Conservation (phyloP, 2,797 vertebrate genomes). For the Syndactyla subalaris region DNA sequence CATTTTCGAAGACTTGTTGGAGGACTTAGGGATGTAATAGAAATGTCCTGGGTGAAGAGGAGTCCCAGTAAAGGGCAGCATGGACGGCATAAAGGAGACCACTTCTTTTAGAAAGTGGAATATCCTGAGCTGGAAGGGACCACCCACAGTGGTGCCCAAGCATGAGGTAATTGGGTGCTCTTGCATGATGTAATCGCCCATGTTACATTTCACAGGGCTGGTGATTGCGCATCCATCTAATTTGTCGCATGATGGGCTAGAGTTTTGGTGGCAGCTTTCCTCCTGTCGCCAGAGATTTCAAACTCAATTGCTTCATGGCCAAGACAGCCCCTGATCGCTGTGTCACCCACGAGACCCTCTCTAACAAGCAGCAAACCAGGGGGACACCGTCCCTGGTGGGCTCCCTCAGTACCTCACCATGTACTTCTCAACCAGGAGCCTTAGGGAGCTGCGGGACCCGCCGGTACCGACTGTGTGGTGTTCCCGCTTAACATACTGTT, state of each 20-base stretch:
- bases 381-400: accelerated
- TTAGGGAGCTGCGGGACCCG: not conserved
- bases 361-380: accelerated
- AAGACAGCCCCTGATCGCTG: not conserved
- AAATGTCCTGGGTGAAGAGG: not conserved
- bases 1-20: not conserved
- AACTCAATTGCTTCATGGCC: not conserved
- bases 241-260: too few relatives aligned
- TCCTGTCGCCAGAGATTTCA: not conserved
- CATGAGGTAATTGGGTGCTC: not conserved
- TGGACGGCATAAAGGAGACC: not conserved
- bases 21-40: not conserved
- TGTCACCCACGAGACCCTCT: accelerated
- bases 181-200: accelerated
- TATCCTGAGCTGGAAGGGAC: not conserved
- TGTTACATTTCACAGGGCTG: not conserved
- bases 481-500: not conserved
- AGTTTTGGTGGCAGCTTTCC: not conserved
- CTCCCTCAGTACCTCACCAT: accelerated
- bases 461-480: accelerated
- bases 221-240: not conserved
- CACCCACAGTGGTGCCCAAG: not conserved
- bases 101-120: not conserved
- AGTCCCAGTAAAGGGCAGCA: not conserved
- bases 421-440: accelerated